A percentile compares a stretch with the other conserved stretches of the same genome.
These are phyloP conservation scores for Trichogramma pretiosum DNA, from an alignment of 1,140 invertebrate genomes.

Conservation along the genomic window DNA sequence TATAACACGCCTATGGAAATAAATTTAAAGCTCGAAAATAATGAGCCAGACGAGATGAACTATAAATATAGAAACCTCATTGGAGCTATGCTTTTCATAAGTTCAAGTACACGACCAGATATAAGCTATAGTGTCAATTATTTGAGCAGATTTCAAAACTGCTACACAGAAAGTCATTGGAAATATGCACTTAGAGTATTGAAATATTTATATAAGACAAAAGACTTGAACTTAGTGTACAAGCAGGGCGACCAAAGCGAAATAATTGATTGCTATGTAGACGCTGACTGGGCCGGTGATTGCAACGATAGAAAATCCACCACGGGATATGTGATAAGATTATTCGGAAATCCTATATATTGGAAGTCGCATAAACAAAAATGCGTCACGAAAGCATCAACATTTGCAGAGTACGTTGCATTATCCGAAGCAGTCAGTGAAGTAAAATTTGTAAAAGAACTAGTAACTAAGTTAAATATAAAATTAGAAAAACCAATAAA, in stretches of 20 bases:
- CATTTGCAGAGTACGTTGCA: background rate
- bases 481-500: background rate
- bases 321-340: slow-evolving; percentile 31
- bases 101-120: slow-evolving; percentile 3
- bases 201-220: slow-evolving; percentile 6
- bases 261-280: slow-evolving; percentile 33
- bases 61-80: slow-evolving; percentile 2
- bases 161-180: background rate
- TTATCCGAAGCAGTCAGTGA: background rate
- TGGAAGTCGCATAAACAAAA: background rate
- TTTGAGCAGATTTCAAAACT: slow-evolving; percentile 3
- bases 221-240: slow-evolving; percentile 11
- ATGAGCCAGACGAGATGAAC: background rate
- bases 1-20: background rate
- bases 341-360: slow-evolving; percentile 3
- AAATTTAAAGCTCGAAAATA: slow-evolving; percentile 1
- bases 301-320: slow-evolving; percentile 35
- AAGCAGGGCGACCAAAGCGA: slow-evolving; percentile 1
- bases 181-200: slow-evolving; percentile 11
- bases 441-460: background rate
- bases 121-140: slow-evolving; percentile 11
- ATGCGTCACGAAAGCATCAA: background rate
- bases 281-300: slow-evolving; percentile 39
- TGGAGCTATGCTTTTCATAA: background rate
- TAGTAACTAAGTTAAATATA: background rate